Percentiles rank a stretch among this genome's conserved stretches.
These are phyloP conservation scores for Seira musarum DNA, from an alignment of 2,888 invertebrate genomes.

Conservation along the genomic window DNA sequence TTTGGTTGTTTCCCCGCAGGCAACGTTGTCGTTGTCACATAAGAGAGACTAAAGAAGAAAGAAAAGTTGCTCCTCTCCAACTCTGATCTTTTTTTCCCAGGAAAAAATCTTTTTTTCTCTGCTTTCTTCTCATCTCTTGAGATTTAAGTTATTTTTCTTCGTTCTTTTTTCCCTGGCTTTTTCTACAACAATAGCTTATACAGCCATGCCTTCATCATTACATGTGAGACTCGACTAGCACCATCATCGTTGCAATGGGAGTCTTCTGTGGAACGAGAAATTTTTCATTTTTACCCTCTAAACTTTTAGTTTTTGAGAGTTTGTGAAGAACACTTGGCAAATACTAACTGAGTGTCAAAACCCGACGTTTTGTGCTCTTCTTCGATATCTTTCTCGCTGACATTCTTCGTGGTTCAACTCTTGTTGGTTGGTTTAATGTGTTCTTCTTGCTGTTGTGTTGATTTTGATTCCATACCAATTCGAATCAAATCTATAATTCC, in stretches of 20 bases:
- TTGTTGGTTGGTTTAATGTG: slow-evolving; percentile 48
- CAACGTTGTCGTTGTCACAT: slow-evolving; percentile 55
- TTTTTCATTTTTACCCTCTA: slow-evolving; percentile 24
- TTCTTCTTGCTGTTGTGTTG: slow-evolving; percentile 35
- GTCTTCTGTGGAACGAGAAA: slow-evolving; percentile 26
- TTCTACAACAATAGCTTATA: slow-evolving; percentile 25
- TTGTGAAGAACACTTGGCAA: slow-evolving; percentile 52
- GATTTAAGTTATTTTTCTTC: slow-evolving; percentile 50
- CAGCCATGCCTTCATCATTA: not conserved
- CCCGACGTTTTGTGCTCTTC: slow-evolving; percentile 57
- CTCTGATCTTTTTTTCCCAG: slow-evolving; percentile 20
- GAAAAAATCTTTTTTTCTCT: slow-evolving; percentile 41
- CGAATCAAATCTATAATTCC: slow-evolving; percentile 41
- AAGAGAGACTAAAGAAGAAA: slow-evolving; percentile 31
- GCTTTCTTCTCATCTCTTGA: slow-evolving; percentile 44
- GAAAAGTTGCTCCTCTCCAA: slow-evolving; percentile 43
- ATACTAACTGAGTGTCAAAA: slow-evolving; percentile 53
- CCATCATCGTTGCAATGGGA: slow-evolving; percentile 9
- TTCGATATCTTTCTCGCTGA: not conserved
- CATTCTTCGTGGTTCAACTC: not conserved
- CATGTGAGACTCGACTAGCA: slow-evolving; percentile 17
- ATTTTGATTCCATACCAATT: not conserved
- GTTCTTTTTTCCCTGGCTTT: slow-evolving; percentile 13
- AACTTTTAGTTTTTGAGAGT: slow-evolving; percentile 26
- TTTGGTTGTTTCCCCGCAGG: slow-evolving; percentile 32